Conservation (phyloP, 2,888 invertebrate species). For the Girardia tigrina region DNA sequence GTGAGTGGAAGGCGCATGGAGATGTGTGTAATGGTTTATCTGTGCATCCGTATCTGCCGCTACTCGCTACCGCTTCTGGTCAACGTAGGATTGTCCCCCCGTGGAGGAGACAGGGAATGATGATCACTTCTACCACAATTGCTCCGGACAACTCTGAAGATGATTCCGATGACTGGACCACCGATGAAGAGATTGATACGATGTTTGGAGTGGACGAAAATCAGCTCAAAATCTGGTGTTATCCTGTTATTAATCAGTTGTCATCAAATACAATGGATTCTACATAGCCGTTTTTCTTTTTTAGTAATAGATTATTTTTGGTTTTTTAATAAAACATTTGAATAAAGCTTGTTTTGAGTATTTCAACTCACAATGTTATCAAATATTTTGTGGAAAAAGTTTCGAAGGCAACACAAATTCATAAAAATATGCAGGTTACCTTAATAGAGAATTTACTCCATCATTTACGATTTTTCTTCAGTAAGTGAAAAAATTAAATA, state of each 20-base stretch:
- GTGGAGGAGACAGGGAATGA: constrained; percentile 34
- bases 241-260: not conserved
- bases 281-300: not conserved
- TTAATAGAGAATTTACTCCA: too few species aligned
- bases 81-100: constrained; percentile 58
- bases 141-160: constrained; percentile 42
- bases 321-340: too few species aligned
- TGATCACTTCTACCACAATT: constrained; percentile 44
- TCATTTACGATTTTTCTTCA: too few species aligned
- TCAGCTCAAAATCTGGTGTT: not conserved
- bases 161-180: constrained; percentile 40
- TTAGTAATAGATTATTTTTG: too few species aligned
- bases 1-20: constrained; percentile 18
- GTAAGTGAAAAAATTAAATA: too few species aligned
- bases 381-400: too few species aligned
- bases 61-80: constrained; percentile 71
- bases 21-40: constrained; percentile 24
- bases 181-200: constrained; percentile 36
- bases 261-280: not conserved
- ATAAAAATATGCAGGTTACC: too few species aligned
- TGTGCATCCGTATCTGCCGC: constrained; percentile 53
- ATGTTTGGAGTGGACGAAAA: not conserved
- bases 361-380: too few species aligned
- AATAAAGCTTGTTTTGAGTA: too few species aligned
- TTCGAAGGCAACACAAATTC: too few species aligned